phyloP scores from a whole-genome alignment of 92 coral and sea anemone genomes.

The Zoanthus gigantus region DNA sequence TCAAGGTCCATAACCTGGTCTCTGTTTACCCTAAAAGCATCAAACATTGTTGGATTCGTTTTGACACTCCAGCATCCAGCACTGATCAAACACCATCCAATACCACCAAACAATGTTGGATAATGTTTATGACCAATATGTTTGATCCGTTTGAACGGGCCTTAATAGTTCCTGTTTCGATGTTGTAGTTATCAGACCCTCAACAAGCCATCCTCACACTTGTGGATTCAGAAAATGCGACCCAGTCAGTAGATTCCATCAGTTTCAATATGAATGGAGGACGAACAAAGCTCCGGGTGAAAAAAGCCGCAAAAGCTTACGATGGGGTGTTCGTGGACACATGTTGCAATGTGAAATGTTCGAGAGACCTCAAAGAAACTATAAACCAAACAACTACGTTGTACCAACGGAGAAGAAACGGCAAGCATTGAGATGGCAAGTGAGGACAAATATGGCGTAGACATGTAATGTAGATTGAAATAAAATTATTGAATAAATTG shows the following conservation, averaged over 20 bases:
- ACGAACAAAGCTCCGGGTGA: slow-evolving; percentile 95
- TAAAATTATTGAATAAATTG: too few species aligned
- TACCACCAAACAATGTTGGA: too few species aligned
- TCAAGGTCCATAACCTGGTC: too few species aligned
- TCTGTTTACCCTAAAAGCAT: too few species aligned
- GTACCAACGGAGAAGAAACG: slow-evolving; percentile 97
- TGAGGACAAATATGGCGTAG: slow-evolving; percentile 83
- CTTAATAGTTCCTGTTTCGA: neutral
- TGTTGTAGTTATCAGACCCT: slow-evolving; percentile 86
- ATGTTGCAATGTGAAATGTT: slow-evolving; percentile 92
- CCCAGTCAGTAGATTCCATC: slow-evolving; percentile 95
- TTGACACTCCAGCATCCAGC: too few species aligned
- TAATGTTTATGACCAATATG: too few species aligned
- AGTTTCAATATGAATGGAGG: slow-evolving; percentile 91
- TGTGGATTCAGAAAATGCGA: slow-evolving; percentile 83
- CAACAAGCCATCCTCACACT: slow-evolving; percentile 82
- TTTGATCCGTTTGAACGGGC: too few species aligned
- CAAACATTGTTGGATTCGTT: too few species aligned
- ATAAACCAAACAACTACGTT: slow-evolving; percentile 90
- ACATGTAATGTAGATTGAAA: too few species aligned
- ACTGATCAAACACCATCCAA: too few species aligned
- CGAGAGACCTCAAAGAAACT: slow-evolving; percentile 91
- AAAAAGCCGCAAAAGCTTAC: slow-evolving; percentile 85
- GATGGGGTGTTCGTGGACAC: slow-evolving; percentile 97
- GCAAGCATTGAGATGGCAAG: slow-evolving; percentile 96